Base-by-base conservation (phyloP, 2,888 invertebrate species). In the Drosophila mulleri region DNA sequence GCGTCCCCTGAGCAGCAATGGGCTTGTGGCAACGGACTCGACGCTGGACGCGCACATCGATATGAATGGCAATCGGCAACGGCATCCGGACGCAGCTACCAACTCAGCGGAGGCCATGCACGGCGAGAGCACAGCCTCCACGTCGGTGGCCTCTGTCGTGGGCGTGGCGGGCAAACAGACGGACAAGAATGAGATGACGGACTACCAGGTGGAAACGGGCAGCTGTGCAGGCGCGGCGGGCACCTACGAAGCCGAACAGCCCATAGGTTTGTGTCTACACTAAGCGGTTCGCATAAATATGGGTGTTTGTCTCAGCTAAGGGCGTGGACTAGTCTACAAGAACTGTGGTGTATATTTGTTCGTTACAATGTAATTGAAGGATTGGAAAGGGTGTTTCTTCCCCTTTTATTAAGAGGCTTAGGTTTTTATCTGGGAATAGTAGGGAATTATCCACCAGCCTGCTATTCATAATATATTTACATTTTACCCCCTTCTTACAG, bases 1-100 rank as follows among this genome's bases (percentile, higher is more conserved):
- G 91, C 91, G 90, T 42, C 91, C 90, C 6, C 67, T 92, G 20
- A 89, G 73, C 61, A 88, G 82, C 64, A 90, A 88, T 59, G 90
- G 90, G 42, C 90, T 91, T 68, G 85, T 89, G 7, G 85, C 89
- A 50, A 59, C 71, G 0, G 92, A 91, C 62, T 64, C 78, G 18
- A 72, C 72, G 7, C 58, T 72, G 5, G 82, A 78, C n/a, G 58
- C 72, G 9, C 86, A 85, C n/a, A 75, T 83, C 2, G 92, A 91
- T 73, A 75, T 84, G n/a, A 91, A 90, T 75, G 91, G 90, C 9
- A 91, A 89, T 56, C 92, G 78, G 41, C 83, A 72, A 32, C 67
- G 67, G 0, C 53, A 64, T 7, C 18, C 44, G 12, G 83, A 80
- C 20, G 9, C 57, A 0, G n/a, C 54, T 39, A 42, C 57, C 14